Evolutionary conservation across 2,888 invertebrate species (phyloP).

Genomic region (Acanthococcus lagerstroemiae): DNA sequence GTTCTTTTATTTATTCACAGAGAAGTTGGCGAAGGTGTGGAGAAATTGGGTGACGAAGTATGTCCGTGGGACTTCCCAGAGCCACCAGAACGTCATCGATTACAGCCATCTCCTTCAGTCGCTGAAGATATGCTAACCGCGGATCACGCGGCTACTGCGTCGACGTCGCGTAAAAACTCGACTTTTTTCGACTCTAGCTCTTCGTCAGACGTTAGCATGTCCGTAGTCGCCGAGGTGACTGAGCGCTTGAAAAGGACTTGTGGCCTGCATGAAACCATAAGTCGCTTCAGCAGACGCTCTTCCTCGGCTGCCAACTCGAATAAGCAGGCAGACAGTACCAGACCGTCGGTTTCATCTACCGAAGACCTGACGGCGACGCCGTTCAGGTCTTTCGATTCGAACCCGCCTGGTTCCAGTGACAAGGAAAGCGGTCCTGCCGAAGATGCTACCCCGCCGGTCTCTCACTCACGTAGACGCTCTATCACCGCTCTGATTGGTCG

Average conservation of each 20-base stretch:
- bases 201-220: slow-evolving; percentile 61
- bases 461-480: slow-evolving; percentile 6
- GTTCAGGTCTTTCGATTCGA: slow-evolving; percentile 36
- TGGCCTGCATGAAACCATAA: slow-evolving; percentile 19
- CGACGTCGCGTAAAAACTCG: slow-evolving; percentile 54
- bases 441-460: slow-evolving; percentile 35
- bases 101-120: slow-evolving; percentile 28
- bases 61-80: slow-evolving; percentile 49
- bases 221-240: slow-evolving; percentile 44
- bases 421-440: slow-evolving; percentile 38
- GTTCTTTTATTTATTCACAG: slow-evolving; percentile 24
- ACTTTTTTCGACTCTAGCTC: slow-evolving; percentile 58
- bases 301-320: slow-evolving; percentile 43
- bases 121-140: slow-evolving; percentile 31
- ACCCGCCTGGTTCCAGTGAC: slow-evolving; percentile 29
- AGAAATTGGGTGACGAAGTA: slow-evolving; percentile 44
- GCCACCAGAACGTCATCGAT: slow-evolving; percentile 7
- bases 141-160: slow-evolving; percentile 38
- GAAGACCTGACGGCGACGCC: slow-evolving; percentile 40
- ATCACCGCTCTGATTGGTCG: slow-evolving; percentile 34
- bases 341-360: slow-evolving; percentile 43
- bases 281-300: slow-evolving; percentile 43
- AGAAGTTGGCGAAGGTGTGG: slow-evolving; percentile 36
- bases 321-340: slow-evolving; percentile 40
- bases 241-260: slow-evolving; percentile 34